These are phyloP conservation scores for Staurois parvus DNA, from an alignment of 2,797 vertebrate genomes.

Conservation along the genomic window DNA sequence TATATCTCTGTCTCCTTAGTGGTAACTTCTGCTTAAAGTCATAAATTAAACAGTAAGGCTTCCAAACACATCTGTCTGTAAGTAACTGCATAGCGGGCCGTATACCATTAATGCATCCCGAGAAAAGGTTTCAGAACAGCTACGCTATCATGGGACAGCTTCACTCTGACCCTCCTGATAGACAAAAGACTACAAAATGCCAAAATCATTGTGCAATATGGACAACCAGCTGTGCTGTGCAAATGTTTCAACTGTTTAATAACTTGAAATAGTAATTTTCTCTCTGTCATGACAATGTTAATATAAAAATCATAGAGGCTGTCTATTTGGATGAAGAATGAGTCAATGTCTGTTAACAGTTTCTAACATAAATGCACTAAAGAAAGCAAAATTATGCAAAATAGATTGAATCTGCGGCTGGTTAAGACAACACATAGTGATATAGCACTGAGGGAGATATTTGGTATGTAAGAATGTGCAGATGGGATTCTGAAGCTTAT, in stretches of 20 bases:
- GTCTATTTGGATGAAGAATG: conserved; percentile 44
- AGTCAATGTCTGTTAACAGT: conserved; percentile 44
- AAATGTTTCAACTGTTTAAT: conserved; percentile 60
- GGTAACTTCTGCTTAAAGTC: conserved; percentile 48
- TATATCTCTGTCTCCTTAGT: conserved; percentile 49
- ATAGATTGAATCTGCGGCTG: not conserved
- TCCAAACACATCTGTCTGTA: conserved; percentile 63
- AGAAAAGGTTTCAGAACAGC: conserved; percentile 61
- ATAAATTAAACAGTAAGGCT: conserved; percentile 62
- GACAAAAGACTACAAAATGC: conserved; percentile 61
- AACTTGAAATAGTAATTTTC: conserved; percentile 57
- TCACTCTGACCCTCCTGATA: conserved; percentile 60
- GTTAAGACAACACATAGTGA: not conserved
- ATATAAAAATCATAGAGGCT: conserved; percentile 42
- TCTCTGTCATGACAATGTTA: conserved; percentile 45
- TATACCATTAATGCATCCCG: conserved; percentile 57
- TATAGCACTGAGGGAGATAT: conserved; percentile 5
- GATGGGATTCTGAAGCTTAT: not conserved
- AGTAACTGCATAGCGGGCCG: conserved; percentile 56
- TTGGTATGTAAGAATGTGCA: not conserved
- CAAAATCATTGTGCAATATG: conserved; percentile 62
- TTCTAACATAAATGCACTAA: conserved; percentile 37
- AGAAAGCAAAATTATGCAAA: conserved; percentile 2
- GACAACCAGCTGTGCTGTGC: conserved; percentile 56
- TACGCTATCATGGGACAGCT: conserved; percentile 54